These are phyloP conservation scores for Enteromius trimaculatus DNA, from an alignment of 2,797 vertebrate species.

Conservation along the genomic window DNA sequence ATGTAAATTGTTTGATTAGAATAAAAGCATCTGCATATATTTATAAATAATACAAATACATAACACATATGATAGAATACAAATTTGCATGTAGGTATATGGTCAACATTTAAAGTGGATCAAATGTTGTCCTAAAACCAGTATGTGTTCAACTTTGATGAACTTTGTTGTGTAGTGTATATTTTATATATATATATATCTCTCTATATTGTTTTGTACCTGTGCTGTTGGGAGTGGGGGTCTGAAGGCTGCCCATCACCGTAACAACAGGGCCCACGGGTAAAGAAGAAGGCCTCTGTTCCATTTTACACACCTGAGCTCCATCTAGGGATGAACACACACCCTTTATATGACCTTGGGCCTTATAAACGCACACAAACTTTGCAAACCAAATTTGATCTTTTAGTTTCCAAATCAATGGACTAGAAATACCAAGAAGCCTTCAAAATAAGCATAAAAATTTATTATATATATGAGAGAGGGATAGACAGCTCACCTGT, in stretches of 20 bases:
- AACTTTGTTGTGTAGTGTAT: too few relatives aligned
- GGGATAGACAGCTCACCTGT: constrained; percentile 79
- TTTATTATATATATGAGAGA: background rate
- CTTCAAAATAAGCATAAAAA: constrained; percentile 17
- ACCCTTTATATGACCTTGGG: constrained; percentile 8
- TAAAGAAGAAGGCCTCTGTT: constrained; percentile 94
- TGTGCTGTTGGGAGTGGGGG: constrained; percentile 98
- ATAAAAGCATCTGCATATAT: background rate
- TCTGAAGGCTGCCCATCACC: constrained; percentile 93
- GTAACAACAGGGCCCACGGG: constrained; percentile 92
- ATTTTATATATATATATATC: too few relatives aligned
- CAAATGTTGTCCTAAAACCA: too few relatives aligned
- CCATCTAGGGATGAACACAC: constrained; percentile 78
- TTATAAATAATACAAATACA: background rate
- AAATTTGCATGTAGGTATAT: too few relatives aligned
- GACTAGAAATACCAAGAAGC: constrained; percentile 33
- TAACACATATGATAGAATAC: background rate
- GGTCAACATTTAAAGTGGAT: too few relatives aligned
- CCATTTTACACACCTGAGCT: constrained; percentile 92
- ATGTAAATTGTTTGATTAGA: background rate
- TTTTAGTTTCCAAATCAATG: background rate
- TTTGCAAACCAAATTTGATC: constrained; percentile 28
- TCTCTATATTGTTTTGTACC: constrained; percentile 80
- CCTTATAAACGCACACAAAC: constrained; percentile 3
- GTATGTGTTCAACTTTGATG: too few relatives aligned